Evolutionary conservation across 2,888 invertebrate species (phyloP).

Genomic region (Synanthedon andrenaeformis): DNA sequence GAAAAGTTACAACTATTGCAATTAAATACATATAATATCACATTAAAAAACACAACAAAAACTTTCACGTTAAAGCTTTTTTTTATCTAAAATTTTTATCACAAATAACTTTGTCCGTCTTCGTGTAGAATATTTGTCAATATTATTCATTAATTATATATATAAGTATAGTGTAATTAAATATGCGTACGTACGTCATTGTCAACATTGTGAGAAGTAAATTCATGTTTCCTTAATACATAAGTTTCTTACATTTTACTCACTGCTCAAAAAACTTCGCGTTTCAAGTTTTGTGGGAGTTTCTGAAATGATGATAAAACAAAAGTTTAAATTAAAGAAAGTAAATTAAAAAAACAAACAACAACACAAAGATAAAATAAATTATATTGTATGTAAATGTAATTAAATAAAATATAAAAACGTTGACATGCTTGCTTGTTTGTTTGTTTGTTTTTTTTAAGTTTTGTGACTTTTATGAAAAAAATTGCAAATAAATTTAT

Average conservation of each 20-base stretch:
- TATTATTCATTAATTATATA: not conserved
- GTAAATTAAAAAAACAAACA: too few relatives aligned
- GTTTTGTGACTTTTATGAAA: too few relatives aligned
- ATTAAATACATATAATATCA: not conserved
- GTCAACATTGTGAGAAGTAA: not conserved
- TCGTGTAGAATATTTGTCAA: not conserved
- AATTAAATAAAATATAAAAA: too few relatives aligned
- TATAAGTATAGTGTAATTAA: not conserved
- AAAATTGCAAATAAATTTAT: too few relatives aligned
- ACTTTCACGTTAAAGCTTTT: slow-evolving; percentile 27
- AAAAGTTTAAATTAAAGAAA: not conserved
- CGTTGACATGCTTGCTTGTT: too few relatives aligned
- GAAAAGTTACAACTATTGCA: not conserved
- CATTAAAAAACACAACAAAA: not conserved
- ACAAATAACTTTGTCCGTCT: slow-evolving; percentile 31
- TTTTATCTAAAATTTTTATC: slow-evolving; percentile 37
- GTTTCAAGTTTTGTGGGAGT: slow-evolving; percentile 31
- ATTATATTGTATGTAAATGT: too few relatives aligned
- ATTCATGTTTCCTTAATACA: not conserved
- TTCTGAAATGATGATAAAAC: slow-evolving; percentile 25
- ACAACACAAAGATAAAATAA: too few relatives aligned
- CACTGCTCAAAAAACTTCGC: slow-evolving; percentile 25
- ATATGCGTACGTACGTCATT: not conserved
- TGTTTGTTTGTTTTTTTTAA: too few relatives aligned
- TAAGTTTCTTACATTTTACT: slow-evolving; percentile 7